Evolutionary conservation across 2,888 invertebrate species (phyloP), one percentile per base, ranked within the genome.

Genomic region (Torymus aiolomorphi): DNA sequence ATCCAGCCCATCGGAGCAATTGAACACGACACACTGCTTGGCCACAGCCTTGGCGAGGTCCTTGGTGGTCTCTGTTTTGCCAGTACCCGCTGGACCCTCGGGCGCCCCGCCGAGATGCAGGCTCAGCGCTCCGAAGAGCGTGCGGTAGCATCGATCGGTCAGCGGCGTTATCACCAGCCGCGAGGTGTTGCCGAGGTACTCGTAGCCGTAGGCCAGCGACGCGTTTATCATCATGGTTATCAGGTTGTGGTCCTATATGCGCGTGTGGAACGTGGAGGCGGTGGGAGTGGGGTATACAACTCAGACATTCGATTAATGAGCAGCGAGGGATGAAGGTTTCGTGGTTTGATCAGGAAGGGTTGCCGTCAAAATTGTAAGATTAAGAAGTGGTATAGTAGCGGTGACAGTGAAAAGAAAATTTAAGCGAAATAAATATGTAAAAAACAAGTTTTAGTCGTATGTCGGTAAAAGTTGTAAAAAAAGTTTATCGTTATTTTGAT

Each of bases 81-180:
- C 93, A 1, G 94, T 92, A 18, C 92, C 92, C 0, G 92, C 92
- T 0, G 92, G 92, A 24, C 92, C 92, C 88, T 92, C 92, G 1
- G 92, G 92, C 31, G 92, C 89, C 1, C 89, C 90, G 78, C 91
- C 93, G 67, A 94, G 89, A 87, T 93, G 92, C 62, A 94, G 89
- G 85, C 92, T 92, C 83, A 93, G 91, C 13, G 94, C 94, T 14
- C 93, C 93, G 84, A 94, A 92, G 72, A 94, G 89, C 0, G 94
- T 94, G 67, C 94, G 90, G 86, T 93, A 98, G 89, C 96, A 97
- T 63, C 98, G 93, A 91, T 98, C 98, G 0, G 98, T 98, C 80
- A 98, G 92, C 0, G 98, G 98, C 0, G 98, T 98, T 79, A 98
- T 97, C 5, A 98, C 98, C 18, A 98, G 92, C 18, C 97, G 93